Conservation (phyloP, 2,888 invertebrate species). For the Melanostoma scalare region DNA sequence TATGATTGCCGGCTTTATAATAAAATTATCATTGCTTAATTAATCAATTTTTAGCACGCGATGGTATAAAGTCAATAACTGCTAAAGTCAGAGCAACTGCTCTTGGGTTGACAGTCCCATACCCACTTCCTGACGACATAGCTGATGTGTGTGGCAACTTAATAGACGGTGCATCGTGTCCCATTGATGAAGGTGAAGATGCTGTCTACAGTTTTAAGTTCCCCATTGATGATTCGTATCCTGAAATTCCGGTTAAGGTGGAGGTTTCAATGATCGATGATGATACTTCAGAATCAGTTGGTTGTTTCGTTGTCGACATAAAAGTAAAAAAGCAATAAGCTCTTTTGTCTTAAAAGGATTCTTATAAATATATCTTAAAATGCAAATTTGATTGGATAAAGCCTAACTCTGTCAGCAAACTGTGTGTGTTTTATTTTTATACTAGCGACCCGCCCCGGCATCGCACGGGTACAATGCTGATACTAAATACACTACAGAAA, state of each 20-base stretch:
- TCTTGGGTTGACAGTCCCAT: slow-evolving; percentile 76
- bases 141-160: slow-evolving; percentile 78
- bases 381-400: too few species aligned
- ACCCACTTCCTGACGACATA: slow-evolving; percentile 76
- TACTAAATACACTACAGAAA: too few species aligned
- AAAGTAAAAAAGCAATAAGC: slow-evolving; percentile 72
- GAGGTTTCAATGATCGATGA: slow-evolving; percentile 77
- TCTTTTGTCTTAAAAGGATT: too few species aligned
- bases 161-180: slow-evolving; percentile 77
- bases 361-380: too few species aligned
- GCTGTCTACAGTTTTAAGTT: slow-evolving; percentile 78
- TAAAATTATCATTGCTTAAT: background rate
- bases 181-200: slow-evolving; percentile 77
- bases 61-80: slow-evolving; percentile 40
- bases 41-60: background rate
- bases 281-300: slow-evolving; percentile 38
- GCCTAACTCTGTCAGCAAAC: too few species aligned
- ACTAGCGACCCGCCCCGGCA: too few species aligned
- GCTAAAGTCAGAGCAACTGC: slow-evolving; percentile 77
- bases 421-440: too few species aligned
- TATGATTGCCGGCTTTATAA: slow-evolving; percentile 50
- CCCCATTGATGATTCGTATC: slow-evolving; percentile 76
- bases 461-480: too few species aligned
- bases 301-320: slow-evolving; percentile 76
- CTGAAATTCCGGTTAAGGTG: slow-evolving; percentile 77